phyloP scores from a whole-genome alignment of 1,140 invertebrate genomes.

The Tyrophagus putrescentiae region DNA sequence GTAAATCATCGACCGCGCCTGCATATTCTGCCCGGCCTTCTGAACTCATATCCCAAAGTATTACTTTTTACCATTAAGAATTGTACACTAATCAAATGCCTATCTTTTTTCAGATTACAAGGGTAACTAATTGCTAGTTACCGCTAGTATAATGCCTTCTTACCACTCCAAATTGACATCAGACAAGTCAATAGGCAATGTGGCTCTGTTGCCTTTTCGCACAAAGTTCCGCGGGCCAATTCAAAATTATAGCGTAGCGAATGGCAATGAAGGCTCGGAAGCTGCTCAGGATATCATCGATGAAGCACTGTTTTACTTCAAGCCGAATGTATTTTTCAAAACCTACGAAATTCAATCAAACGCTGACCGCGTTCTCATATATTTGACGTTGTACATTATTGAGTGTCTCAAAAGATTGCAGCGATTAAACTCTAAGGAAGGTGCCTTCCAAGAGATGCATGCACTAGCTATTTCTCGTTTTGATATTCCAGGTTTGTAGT shows the following conservation, averaged over 20 bases:
- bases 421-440: slow-evolving; percentile 71
- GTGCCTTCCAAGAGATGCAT: slow-evolving; percentile 88
- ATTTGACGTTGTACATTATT: slow-evolving; percentile 94
- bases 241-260: slow-evolving; percentile 29
- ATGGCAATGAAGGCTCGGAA: slow-evolving; percentile 21
- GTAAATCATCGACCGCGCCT: too few relatives aligned
- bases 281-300: slow-evolving; percentile 84
- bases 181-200: slow-evolving; percentile 62
- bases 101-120: neutral
- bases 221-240: slow-evolving; percentile 79
- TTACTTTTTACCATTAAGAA: too few relatives aligned
- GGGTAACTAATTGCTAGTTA: neutral
- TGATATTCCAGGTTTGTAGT: slow-evolving; percentile 66
- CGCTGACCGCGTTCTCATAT: slow-evolving; percentile 87
- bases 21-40: too few relatives aligned
- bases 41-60: too few relatives aligned
- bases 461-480: slow-evolving; percentile 84
- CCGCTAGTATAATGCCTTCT: slow-evolving; percentile 31
- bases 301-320: slow-evolving; percentile 91
- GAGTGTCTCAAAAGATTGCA: slow-evolving; percentile 92
- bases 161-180: slow-evolving; percentile 79
- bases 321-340: slow-evolving; percentile 97
- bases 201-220: slow-evolving; percentile 71
- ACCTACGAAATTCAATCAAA: slow-evolving; percentile 95
- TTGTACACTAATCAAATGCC: too few relatives aligned